These are phyloP conservation scores for Coranthus polyacanthus DNA, from an alignment of 2,797 vertebrate genomes.

Conservation along the genomic window DNA sequence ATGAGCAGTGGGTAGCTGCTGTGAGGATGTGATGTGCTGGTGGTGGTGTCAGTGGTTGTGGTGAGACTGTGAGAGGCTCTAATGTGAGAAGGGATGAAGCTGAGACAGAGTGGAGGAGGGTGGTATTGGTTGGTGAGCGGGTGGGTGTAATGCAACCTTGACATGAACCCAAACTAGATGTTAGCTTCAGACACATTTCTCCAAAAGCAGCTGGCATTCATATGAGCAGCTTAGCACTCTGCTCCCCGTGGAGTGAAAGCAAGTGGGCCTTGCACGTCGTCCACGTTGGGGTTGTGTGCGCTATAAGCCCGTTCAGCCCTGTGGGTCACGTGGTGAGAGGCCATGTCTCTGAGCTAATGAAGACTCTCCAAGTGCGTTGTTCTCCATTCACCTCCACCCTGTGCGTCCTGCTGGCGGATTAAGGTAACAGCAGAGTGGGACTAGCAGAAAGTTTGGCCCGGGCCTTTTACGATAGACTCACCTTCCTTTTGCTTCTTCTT, in stretches of 20 bases:
- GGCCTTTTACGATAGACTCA: constrained; percentile 38
- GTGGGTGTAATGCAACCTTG: constrained; percentile 75
- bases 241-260: constrained; percentile 51
- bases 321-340: constrained; percentile 57
- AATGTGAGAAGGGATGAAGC: constrained; percentile 83
- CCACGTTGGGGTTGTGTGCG: constrained; percentile 53
- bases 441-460: constrained; percentile 35
- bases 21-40: constrained; percentile 71
- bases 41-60: constrained; percentile 73
- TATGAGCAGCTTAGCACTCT: constrained; percentile 69
- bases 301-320: constrained; percentile 29
- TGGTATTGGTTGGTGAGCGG: constrained; percentile 54
- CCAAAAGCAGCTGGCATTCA: constrained; percentile 66
- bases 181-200: constrained; percentile 70
- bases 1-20: constrained; percentile 77
- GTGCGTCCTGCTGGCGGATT: constrained; percentile 37
- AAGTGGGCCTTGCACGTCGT: constrained; percentile 55
- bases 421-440: constrained; percentile 32
- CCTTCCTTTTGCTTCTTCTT: constrained; percentile 47
- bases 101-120: constrained; percentile 43
- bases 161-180: constrained; percentile 79
- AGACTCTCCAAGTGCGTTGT: constrained; percentile 31
- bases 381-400: constrained; percentile 35
- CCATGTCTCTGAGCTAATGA: constrained; percentile 56
- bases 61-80: constrained; percentile 79